Evolutionary conservation across 1,140 invertebrate species (phyloP).

Genomic region (Bombus waltoni): DNA sequence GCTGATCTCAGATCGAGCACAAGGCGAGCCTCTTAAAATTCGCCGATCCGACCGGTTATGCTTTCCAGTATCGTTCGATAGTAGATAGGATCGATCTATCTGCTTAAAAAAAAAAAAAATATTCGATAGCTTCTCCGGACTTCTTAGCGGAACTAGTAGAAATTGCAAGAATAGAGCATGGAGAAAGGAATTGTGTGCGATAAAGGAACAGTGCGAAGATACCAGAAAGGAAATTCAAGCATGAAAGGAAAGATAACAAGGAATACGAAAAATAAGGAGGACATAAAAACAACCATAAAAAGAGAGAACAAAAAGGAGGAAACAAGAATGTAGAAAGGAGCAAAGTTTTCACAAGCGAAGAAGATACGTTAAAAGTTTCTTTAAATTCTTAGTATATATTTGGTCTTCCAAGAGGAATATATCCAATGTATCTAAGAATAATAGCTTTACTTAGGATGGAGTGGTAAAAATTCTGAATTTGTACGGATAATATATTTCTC

Average conservation of each 20-base stretch:
- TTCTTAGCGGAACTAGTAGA: neutral
- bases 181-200: no score
- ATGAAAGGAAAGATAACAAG: neutral
- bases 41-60: neutral
- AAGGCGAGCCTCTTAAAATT: slow-evolving; percentile 17
- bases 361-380: neutral
- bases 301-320: neutral
- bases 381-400: neutral
- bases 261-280: neutral
- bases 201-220: no score
- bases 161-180: neutral
- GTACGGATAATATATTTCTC: no score
- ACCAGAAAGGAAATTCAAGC: neutral
- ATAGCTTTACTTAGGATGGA: neutral
- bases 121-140: no score
- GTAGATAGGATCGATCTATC: neutral
- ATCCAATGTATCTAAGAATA: neutral
- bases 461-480: no score
- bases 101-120: no score
- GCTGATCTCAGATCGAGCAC: slow-evolving; percentile 23
- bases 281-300: neutral
- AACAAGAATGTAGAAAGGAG: neutral
- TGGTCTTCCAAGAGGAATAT: neutral
- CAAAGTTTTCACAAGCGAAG: neutral
- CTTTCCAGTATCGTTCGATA: neutral